phyloP scores from a whole-genome alignment of 2,888 invertebrate species.

The Plemyria rubiginata region DNA sequence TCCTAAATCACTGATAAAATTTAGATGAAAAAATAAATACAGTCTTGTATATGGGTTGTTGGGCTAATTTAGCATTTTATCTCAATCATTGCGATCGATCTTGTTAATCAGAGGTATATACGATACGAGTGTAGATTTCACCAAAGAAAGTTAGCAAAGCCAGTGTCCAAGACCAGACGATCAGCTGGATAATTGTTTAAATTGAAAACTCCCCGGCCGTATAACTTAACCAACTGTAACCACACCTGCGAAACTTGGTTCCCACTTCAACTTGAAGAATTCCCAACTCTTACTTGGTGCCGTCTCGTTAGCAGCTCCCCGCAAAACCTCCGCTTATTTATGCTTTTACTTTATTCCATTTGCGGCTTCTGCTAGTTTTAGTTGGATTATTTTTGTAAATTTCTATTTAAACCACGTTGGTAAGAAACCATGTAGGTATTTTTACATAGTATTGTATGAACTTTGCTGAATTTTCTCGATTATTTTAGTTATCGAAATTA shows the following conservation, averaged over 20 bases:
- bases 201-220: slow-evolving; percentile 58
- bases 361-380: slow-evolving; percentile 51
- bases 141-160: slow-evolving; percentile 6
- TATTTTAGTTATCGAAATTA: not conserved
- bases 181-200: slow-evolving; percentile 59
- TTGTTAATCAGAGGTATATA: not conserved
- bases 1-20: too few relatives aligned
- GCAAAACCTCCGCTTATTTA: slow-evolving; percentile 80
- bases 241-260: slow-evolving; percentile 67
- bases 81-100: not conserved
- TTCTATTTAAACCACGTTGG: too few relatives aligned
- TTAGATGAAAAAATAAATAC: too few relatives aligned
- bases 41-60: too few relatives aligned
- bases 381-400: slow-evolving; percentile 31
- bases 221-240: slow-evolving; percentile 54
- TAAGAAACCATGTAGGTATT: too few relatives aligned
- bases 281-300: slow-evolving; percentile 57
- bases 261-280: slow-evolving; percentile 54
- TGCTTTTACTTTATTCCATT: slow-evolving; percentile 77
- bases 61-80: too few relatives aligned
- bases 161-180: slow-evolving; percentile 23
- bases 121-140: not conserved
- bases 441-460: too few relatives aligned
- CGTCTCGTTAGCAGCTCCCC: slow-evolving; percentile 76
- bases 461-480: not conserved